Base-by-base conservation (phyloP, 92 coral and sea anemone genomes). In the Actinernus sp. region DNA sequence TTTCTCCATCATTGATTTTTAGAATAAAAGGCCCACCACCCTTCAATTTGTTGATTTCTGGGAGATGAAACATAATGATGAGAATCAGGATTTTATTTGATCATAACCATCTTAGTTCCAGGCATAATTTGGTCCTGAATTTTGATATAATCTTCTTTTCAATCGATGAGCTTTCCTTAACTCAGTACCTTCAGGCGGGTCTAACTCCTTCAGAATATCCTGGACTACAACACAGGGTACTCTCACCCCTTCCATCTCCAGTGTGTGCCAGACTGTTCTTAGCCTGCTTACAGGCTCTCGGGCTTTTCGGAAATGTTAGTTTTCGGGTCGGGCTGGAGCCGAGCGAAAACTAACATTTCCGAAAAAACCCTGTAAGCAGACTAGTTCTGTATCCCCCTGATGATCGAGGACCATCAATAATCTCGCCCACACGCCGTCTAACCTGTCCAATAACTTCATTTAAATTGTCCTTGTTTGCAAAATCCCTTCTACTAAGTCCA, bases 261-360 rank as follows among this genome's bases (percentile, higher is more conserved):
- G 62, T 27, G 76, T 79, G 60, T 79, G 92, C 92, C 92, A 76
- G 0, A 79, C 48, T 34, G n/a, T n/a, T n/a, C n/a, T n/a, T n/a
- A n/a, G n/a, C n/a, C n/a, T n/a, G n/a, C n/a, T n/a, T n/a, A n/a
- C n/a, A n/a, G n/a, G n/a, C n/a, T n/a, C n/a, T n/a, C n/a, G n/a
- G n/a, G n/a, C n/a, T n/a, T n/a, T n/a, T n/a, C n/a, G n/a, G n/a
- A n/a, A n/a, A n/a, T n/a, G n/a, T n/a, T n/a, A n/a, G n/a, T n/a
- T n/a, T n/a, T n/a, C n/a, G n/a, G n/a, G n/a, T n/a, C n/a, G n/a
- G n/a, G n/a, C n/a, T n/a, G n/a, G n/a, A n/a, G n/a, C n/a, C n/a
- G n/a, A n/a, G n/a, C n/a, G n/a, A n/a, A n/a, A n/a, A n/a, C n/a
- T n/a, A n/a, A n/a, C n/a, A n/a, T n/a, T n/a, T n/a, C n/a, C n/a